Evolutionary conservation across 2,113 vertebrate genomes (phyloP).

Genomic region (Oryzias curvinotus): DNA sequence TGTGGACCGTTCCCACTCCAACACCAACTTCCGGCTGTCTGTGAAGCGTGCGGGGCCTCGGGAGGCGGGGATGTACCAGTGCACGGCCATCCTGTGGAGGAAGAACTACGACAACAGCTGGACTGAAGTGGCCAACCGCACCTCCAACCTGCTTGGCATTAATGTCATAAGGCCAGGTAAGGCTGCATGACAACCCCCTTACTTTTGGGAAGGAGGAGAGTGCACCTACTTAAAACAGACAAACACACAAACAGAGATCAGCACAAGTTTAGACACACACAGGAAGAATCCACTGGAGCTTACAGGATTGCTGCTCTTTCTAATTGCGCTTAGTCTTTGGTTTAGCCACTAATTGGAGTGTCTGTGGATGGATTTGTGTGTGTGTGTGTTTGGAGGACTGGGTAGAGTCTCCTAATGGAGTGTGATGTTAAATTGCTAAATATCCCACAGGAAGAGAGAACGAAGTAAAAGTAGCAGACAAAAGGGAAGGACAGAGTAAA

Average conservation of each 20-base stretch:
- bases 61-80: conserved; percentile 95
- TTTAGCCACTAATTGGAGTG: conserved; percentile 65
- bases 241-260: conserved; percentile 34
- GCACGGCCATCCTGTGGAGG: conserved; percentile 89
- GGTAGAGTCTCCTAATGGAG: conserved; percentile 65
- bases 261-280: conserved; percentile 23
- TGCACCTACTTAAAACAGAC: conserved; percentile 37
- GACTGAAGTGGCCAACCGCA: conserved; percentile 87
- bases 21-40: conserved; percentile 91
- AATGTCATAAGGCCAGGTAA: conserved; percentile 90
- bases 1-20: conserved; percentile 88
- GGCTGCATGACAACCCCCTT: conserved; percentile 12
- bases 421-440: conserved; percentile 61
- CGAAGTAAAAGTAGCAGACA: conserved; percentile 37
- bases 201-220: no score
- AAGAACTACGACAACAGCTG: conserved; percentile 90
- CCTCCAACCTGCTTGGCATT: conserved; percentile 95
- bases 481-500: conserved; percentile 25
- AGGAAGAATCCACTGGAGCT: conserved; percentile 39
- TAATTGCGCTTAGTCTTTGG: conserved; percentile 68
- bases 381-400: conserved; percentile 27
- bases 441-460: conserved; percentile 61
- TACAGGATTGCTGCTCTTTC: conserved; percentile 52
- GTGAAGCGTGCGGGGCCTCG: conserved; percentile 90
- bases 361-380: conserved; percentile 26